Conservation (phyloP, 2,888 invertebrate species). For the Drosophila sordidula region DNA sequence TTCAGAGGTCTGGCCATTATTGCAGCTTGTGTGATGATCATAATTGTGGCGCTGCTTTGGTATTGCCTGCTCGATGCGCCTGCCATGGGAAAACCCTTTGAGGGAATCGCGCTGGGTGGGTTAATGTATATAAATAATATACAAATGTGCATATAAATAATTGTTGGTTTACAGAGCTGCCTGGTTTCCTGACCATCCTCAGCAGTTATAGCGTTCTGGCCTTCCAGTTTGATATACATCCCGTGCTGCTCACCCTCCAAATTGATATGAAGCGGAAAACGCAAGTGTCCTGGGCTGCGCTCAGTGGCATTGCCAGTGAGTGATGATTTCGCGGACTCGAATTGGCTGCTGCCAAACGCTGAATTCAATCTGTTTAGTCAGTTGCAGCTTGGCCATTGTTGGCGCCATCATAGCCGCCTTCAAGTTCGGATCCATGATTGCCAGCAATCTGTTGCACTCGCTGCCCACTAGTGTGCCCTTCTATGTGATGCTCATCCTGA, state of each 20-base stretch:
- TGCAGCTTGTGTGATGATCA: constrained; percentile 88
- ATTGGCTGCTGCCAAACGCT: not conserved
- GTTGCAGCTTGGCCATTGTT: constrained; percentile 88
- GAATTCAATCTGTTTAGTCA: constrained; percentile 83
- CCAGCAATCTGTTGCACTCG: constrained; percentile 89
- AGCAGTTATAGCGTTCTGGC: constrained; percentile 89
- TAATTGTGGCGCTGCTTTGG: constrained; percentile 89
- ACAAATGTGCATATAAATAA: not conserved
- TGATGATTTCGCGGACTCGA: constrained; percentile 8
- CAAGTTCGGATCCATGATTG: constrained; percentile 88
- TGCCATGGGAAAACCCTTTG: constrained; percentile 83
- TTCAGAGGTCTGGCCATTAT: constrained; percentile 86
- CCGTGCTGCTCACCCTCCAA: constrained; percentile 94
- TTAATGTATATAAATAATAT: not conserved
- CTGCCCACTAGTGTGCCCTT: constrained; percentile 88
- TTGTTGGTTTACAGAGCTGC: constrained; percentile 74
- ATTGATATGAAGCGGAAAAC: constrained; percentile 94
- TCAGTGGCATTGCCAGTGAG: constrained; percentile 89
- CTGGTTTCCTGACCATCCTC: constrained; percentile 86
- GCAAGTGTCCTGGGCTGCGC: constrained; percentile 90
- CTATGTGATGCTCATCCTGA: constrained; percentile 89
- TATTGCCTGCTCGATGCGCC: constrained; percentile 87
- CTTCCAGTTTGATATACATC: constrained; percentile 93
- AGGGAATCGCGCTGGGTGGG: constrained; percentile 77
- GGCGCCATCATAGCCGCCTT: constrained; percentile 88